These are phyloP conservation scores for Tetragonisca angustula DNA, from an alignment of 2,888 invertebrate species.

Conservation along the genomic window DNA sequence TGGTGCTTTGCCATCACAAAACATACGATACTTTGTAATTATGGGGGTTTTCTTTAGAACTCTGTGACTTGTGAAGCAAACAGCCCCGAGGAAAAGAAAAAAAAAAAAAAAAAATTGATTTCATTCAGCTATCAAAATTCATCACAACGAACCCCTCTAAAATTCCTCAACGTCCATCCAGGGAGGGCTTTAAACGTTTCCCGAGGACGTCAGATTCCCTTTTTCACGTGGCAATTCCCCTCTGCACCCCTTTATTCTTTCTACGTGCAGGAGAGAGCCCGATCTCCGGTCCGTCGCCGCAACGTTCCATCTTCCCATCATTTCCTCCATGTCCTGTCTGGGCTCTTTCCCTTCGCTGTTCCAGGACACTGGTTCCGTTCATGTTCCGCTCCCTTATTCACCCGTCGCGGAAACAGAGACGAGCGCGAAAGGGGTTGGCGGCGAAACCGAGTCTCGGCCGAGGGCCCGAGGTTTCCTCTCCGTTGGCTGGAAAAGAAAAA, in stretches of 20 bases:
- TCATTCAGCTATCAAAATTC: background rate
- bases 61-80: no score
- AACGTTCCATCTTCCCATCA: conserved; percentile 43
- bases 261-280: conserved; percentile 7
- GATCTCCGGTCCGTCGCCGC: conserved; percentile 41
- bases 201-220: background rate
- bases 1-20: no score
- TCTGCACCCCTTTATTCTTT: background rate
- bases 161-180: background rate
- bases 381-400: conserved; percentile 60
- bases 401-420: conserved; percentile 43
- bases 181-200: no score
- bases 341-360: conserved; percentile 57
- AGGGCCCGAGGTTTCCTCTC: conserved; percentile 58
- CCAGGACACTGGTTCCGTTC: conserved; percentile 68
- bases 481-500: conserved; percentile 52
- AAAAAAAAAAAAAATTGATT: no score
- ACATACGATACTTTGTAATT: no score
- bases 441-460: conserved; percentile 42
- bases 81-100: no score
- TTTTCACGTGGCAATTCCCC: background rate
- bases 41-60: no score
- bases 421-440: conserved; percentile 17
- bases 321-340: conserved; percentile 45
- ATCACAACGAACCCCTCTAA: background rate